These are phyloP conservation scores for Chydorus sphaericus DNA, from an alignment of 2,888 invertebrate species.

Conservation along the genomic window DNA sequence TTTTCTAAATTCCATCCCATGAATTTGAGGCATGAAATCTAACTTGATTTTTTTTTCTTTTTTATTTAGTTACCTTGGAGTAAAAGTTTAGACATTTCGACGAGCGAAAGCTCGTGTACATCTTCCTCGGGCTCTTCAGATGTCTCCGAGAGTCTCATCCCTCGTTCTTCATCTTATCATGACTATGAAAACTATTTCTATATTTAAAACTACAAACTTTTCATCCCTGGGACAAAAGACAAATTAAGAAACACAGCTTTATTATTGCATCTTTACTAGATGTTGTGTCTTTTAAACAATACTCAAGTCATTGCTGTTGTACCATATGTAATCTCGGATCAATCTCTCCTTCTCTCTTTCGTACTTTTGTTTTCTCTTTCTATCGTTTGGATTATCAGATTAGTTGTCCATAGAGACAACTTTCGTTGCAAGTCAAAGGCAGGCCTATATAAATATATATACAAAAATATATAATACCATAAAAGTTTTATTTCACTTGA, in stretches of 20 bases:
- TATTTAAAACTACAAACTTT: conserved; percentile 32
- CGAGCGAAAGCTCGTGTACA: conserved; percentile 19
- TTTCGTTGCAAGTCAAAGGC: too few species aligned
- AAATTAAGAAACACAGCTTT: neutral
- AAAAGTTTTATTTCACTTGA: too few species aligned
- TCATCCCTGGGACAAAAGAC: neutral
- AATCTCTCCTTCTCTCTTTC: too few species aligned
- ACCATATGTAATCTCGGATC: too few species aligned
- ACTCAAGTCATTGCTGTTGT: conserved; percentile 6
- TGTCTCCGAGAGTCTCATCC: conserved; percentile 17
- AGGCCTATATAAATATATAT: too few species aligned
- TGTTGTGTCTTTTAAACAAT: neutral
- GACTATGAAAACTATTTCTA: conserved; percentile 52
- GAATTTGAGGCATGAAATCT: neutral
- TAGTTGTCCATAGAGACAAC: too few species aligned
- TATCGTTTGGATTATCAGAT: too few species aligned
- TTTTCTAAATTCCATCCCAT: neutral
- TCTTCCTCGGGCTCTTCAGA: conserved; percentile 22
- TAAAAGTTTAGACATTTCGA: conserved; percentile 16
- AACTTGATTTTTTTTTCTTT: neutral
- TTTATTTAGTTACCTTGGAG: conserved; percentile 17
- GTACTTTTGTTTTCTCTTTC: too few species aligned
- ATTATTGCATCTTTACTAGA: neutral
- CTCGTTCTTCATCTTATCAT: conserved; percentile 34
- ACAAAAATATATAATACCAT: too few species aligned